Evolutionary conservation across 2,113 vertebrate genomes (phyloP), one percentile per base, ranked within the genome.

Genomic region (Apus apus): DNA sequence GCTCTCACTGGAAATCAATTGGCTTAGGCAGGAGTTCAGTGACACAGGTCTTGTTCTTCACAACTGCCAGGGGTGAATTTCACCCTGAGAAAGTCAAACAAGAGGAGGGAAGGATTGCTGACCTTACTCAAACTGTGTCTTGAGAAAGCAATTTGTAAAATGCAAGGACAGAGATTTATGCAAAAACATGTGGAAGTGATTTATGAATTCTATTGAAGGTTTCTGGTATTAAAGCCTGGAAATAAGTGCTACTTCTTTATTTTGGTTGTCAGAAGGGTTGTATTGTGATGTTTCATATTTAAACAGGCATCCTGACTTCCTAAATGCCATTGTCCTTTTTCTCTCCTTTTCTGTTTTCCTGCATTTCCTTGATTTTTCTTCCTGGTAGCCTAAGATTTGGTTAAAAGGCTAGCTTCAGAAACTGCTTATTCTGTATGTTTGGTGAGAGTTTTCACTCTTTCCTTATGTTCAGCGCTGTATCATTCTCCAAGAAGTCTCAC

Each of bases 111-210:
- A 79, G 60, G 57, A 91, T 34, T 57, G 70, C 75, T 97, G 93
- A 94, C 94, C 96, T 95, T 89, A 95, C 36, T 92, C 94, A 93
- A 75, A 90, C 66, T 88, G n/a, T 84, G 78, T 46, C 94, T 97
- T 93, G 81, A 94, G 87, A 96, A 89, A 93, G 75, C 56, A 85
- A 68, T 93, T 94, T 92, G 73, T 94, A 88, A 91, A 94, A 91
- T 57, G 66, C 62, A 89, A 89, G 76, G 85, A 71, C 56, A 71
- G 77, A 89, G 73, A 85, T 93, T 95, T 95, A 87, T 91, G 89
- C n/a, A 85, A 94, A 95, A 95, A 87, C 97, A 97, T 95, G 79
- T 97, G 96, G 95, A 94, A 97, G 93, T 94, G 94, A 96, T 97
- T 97, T 97, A 95, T 88, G 88, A 81, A 85, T 90, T 94, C 88